Evolutionary conservation across 2,113 vertebrate genomes (phyloP).

Genomic region (Isichthys henryi): DNA sequence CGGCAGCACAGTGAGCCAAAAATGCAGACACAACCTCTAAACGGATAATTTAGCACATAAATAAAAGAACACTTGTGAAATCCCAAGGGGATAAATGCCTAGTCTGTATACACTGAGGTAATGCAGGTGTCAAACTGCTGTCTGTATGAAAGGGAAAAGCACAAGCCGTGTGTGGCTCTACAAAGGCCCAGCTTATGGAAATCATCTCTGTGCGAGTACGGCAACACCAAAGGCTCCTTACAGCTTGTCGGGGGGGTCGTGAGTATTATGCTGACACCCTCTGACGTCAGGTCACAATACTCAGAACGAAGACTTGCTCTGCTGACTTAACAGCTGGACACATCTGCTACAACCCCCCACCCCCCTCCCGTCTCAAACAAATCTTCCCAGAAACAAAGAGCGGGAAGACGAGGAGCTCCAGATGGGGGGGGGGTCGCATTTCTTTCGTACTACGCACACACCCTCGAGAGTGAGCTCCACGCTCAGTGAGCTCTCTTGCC

Average conservation of each 20-base stretch:
- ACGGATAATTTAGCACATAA: neutral
- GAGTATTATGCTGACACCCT: neutral
- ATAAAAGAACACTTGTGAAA: neutral
- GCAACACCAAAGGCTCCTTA: neutral
- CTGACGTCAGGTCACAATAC: neutral
- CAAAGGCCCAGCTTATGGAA: neutral
- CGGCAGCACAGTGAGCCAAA: neutral
- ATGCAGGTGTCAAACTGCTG: neutral
- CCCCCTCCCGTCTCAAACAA: neutral
- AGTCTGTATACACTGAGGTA: neutral
- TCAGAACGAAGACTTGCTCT: neutral
- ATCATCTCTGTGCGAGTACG: neutral
- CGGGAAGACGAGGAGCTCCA: neutral
- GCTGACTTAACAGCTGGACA: conserved; percentile 32
- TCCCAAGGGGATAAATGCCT: neutral
- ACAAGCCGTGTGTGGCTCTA: no score
- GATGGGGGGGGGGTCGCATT: conserved; percentile 12
- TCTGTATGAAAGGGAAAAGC: no score
- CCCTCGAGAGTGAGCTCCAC: neutral
- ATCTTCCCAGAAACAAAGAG: conserved; percentile 29
- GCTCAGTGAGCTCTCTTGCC: neutral
- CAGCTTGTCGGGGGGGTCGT: neutral
- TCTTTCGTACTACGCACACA: conserved; percentile 4
- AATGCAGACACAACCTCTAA: neutral
- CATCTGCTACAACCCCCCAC: conserved; percentile 28